A percentile compares a stretch with the other conserved stretches of the same genome.
Evolutionary conservation across 2,888 invertebrate species (phyloP).

Genomic region (Macrophya annulata): DNA sequence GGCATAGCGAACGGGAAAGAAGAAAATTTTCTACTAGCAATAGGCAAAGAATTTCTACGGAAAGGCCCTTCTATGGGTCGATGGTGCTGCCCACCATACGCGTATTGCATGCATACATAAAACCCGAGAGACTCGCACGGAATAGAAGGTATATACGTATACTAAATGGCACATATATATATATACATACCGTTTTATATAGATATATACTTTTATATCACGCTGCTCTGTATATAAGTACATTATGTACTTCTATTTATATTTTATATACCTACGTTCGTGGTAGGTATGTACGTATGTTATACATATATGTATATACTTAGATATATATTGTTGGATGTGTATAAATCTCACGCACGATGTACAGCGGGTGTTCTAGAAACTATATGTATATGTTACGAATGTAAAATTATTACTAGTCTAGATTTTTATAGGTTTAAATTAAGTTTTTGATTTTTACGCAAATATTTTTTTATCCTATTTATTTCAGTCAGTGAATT

Average conservation of each 20-base stretch:
- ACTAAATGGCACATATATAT: neutral
- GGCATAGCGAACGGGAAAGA: slow-evolving; percentile 1
- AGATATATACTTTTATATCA: neutral
- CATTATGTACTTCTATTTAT: neutral
- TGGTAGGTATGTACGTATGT: too few species aligned
- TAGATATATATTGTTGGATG: neutral
- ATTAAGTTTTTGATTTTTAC: neutral
- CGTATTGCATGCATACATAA: slow-evolving; percentile 40
- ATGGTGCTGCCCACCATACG: slow-evolving; percentile 35
- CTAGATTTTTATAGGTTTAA: neutral
- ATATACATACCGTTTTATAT: neutral
- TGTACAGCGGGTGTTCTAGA: neutral
- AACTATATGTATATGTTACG: neutral
- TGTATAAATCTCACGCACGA: neutral
- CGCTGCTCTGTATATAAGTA: neutral
- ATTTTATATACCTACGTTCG: neutral
- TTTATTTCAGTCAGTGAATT: neutral
- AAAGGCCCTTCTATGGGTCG: neutral
- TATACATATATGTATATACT: too few species aligned
- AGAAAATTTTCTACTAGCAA: slow-evolving; percentile 23
- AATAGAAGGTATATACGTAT: neutral
- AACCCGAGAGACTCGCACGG: slow-evolving; percentile 31
- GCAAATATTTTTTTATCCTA: neutral
- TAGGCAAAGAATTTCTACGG: slow-evolving; percentile 27
- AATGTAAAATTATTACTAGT: neutral